These are phyloP conservation scores for Dolichopus griseipennis DNA, from an alignment of 2,888 invertebrate genomes.

Conservation along the genomic window DNA sequence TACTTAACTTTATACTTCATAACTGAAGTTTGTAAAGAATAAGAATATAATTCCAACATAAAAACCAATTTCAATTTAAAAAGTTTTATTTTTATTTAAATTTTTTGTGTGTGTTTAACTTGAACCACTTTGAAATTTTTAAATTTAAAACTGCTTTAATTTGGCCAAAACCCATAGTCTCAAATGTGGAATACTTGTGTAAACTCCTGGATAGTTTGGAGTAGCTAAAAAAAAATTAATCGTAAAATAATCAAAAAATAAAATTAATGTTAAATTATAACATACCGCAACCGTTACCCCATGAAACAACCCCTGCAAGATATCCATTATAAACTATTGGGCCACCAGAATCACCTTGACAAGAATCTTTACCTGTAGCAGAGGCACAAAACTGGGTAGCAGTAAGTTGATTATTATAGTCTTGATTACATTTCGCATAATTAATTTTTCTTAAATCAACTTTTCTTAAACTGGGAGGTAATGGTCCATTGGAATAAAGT, in stretches of 20 bases:
- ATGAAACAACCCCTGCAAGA: conserved; percentile 39
- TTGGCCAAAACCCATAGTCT: conserved; percentile 23
- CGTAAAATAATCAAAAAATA: background rate
- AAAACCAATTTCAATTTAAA: no score
- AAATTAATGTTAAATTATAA: background rate
- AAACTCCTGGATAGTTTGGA: conserved; percentile 34
- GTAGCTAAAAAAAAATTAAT: conserved; percentile 14
- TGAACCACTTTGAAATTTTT: no score
- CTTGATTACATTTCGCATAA: background rate
- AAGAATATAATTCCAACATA: no score
- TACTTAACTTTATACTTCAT: no score
- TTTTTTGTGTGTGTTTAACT: no score
- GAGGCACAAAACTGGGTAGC: conserved; percentile 32
- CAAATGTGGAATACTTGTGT: conserved; percentile 30
- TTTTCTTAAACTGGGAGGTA: background rate
- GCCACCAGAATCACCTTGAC: conserved; percentile 43
- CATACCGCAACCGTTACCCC: conserved; percentile 36
- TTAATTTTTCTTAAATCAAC: background rate
- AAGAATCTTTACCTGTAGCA: conserved; percentile 33
- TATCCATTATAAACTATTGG: conserved; percentile 30
- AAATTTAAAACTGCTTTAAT: no score
- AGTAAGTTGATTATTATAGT: background rate
- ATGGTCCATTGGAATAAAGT: conserved; percentile 9
- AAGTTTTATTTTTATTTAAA: no score
- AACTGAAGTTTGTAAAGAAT: no score